phyloP scores from a whole-genome alignment of 1,140 invertebrate species.

The Drosophila insularis region DNA sequence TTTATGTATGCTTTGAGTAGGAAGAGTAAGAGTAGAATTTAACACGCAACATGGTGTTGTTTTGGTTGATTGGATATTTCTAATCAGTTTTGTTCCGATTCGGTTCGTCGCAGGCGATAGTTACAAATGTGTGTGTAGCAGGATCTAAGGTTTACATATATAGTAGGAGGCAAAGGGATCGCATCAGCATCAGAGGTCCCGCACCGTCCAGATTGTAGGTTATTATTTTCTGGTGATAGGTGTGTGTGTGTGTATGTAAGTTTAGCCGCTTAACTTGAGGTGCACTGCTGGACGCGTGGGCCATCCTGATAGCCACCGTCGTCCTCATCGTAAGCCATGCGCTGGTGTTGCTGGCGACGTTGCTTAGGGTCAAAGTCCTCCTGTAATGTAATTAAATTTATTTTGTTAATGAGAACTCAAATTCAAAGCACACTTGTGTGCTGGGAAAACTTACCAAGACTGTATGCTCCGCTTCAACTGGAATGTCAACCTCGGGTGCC shows the following conservation, averaged over 20 bases:
- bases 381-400: conserved; percentile 31
- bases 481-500: conserved; percentile 88
- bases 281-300: conserved; percentile 89
- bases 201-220: conserved; percentile 16
- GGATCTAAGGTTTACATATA: conserved; percentile 47
- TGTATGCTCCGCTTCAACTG: conserved; percentile 89
- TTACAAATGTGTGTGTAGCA: conserved; percentile 37
- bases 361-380: conserved; percentile 86
- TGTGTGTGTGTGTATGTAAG: conserved; percentile 17
- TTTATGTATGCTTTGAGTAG: neutral
- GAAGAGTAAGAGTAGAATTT: conserved; percentile 25
- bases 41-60: conserved; percentile 15
- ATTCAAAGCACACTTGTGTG: neutral
- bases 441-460: conserved; percentile 80
- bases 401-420: neutral
- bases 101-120: conserved; percentile 39
- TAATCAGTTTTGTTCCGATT: neutral
- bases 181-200: neutral
- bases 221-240: conserved; percentile 25
- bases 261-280: conserved; percentile 87
- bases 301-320: conserved; percentile 83
- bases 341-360: conserved; percentile 83
- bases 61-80: conserved; percentile 11
- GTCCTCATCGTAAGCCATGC: conserved; percentile 87
- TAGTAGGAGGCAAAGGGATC: conserved; percentile 23